Evolutionary conservation across 2,797 vertebrate species (phyloP), one percentile per base, ranked within the genome.

Genomic region (Tadarida brasiliensis): DNA sequence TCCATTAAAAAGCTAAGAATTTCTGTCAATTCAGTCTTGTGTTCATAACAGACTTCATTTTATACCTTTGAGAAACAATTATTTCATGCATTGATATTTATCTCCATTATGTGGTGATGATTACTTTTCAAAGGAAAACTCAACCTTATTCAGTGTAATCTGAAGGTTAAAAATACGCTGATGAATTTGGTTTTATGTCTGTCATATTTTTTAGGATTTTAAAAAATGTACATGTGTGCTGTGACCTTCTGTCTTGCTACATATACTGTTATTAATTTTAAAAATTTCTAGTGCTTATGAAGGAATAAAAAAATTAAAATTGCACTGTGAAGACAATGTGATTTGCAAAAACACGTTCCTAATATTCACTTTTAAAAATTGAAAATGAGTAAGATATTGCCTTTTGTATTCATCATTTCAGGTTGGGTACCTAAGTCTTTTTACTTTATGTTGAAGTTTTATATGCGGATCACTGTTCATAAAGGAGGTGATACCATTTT

Each of bases 71-170:
- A 89, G 24, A 10, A 77, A 35, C 59, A 35, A 5, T 4, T 33
- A 51, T 73, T 30, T 92, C 39, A 73, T 67, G 26, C 3, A 68
- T 67, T 83, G 10, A 93, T 44, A 93, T 51, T 77, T 86, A 26
- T 76, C 19, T 90, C 76, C 33, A 81, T 57, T 68, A 6, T 74
- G 59, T 14, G 33, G 26, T 56, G 83, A 61, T 76, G 86, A 57
- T 78, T 65, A 61, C 68, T 91, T 97, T 90, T 47, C 65, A 82
- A 0, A 86, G 51, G 12, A 89, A 94, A 96, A 68, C 7, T 81
- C 67, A 22, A 87, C 16, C 76, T 81, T 71, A 87, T 65, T 67
- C 49, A 73, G 4, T 51, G 1, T 68, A 77, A 77, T 73, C 10
- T 49, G 15, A 68, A 82, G 30, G 3, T 67, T 91, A 59, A 51